A percentile compares a stretch with the other conserved stretches of the same genome.
Evolutionary conservation across 2,113 vertebrate species (phyloP).

Genomic region (Chrysemys picta): DNA sequence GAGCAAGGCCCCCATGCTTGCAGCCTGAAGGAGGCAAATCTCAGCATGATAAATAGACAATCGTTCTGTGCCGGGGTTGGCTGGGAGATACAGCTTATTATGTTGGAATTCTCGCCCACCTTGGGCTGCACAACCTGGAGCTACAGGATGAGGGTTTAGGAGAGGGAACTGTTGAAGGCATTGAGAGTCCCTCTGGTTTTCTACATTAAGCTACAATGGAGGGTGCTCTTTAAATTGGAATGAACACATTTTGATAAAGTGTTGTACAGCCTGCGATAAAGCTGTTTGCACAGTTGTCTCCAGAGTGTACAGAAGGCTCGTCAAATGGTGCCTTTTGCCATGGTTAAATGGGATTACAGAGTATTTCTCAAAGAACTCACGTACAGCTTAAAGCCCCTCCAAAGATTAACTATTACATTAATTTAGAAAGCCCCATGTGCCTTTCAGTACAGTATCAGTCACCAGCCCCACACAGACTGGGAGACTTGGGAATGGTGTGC

Average conservation of each 20-base stretch:
- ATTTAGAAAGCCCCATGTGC: accelerated
- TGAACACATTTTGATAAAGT: not conserved
- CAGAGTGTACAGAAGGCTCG: not conserved
- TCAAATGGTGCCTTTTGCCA: not conserved
- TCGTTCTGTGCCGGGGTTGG: accelerated
- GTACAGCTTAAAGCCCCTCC: not conserved
- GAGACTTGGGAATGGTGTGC: accelerated
- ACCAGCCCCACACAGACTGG: not conserved
- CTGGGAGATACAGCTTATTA: accelerated
- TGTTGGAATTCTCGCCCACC: accelerated
- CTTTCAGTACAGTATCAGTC: accelerated
- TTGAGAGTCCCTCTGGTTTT: accelerated
- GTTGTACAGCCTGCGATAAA: not conserved
- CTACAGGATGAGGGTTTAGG: not conserved
- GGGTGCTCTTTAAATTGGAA: not conserved
- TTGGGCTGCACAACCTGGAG: accelerated
- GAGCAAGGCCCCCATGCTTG: not conserved
- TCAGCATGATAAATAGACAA: accelerated
- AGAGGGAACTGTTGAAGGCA: accelerated
- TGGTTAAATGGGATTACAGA: not conserved
- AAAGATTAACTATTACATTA: not conserved
- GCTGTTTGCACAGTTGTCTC: not conserved
- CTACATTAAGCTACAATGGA: not conserved
- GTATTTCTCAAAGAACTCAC: not conserved
- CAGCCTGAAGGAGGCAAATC: accelerated